Evolutionary conservation across 2,797 vertebrate species (phyloP).

Genomic region (Adelosebastes latens): DNA sequence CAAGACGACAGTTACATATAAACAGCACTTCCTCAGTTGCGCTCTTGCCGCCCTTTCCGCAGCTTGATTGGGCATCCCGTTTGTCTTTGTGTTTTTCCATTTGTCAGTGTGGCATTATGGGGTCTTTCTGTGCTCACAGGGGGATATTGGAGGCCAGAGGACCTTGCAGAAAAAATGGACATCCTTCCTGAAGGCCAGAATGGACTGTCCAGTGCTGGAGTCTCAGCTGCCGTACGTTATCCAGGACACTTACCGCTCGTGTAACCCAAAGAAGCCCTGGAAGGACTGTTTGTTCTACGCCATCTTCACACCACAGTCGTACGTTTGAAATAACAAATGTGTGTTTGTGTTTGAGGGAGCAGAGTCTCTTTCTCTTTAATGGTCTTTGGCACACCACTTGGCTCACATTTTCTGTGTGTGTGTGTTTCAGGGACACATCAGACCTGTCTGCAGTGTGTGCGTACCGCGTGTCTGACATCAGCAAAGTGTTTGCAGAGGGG

Average conservation of each 20-base stretch:
- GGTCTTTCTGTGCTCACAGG: conserved; percentile 59
- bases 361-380: background rate
- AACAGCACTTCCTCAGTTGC: conserved; percentile 13
- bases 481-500: conserved; percentile 80
- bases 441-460: conserved; percentile 81
- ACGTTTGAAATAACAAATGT: conserved; percentile 48
- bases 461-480: conserved; percentile 74
- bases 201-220: conserved; percentile 82
- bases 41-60: conserved; percentile 6
- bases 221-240: conserved; percentile 81
- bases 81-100: background rate
- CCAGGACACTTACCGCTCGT: conserved; percentile 83
- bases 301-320: conserved; percentile 84
- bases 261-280: conserved; percentile 71
- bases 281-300: conserved; percentile 82
- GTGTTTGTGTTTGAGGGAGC: conserved; percentile 19
- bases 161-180: conserved; percentile 86
- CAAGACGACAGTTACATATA: background rate
- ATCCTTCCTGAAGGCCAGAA: conserved; percentile 84
- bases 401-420: conserved; percentile 19
- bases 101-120: background rate
- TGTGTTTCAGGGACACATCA: conserved; percentile 76
- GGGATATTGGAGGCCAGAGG: conserved; percentile 79
- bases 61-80: conserved; percentile 17
- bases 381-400: conserved; percentile 14